phyloP scores from a whole-genome alignment of 64 coral and sea anemone species.

The Stichodactyla mertensii region DNA sequence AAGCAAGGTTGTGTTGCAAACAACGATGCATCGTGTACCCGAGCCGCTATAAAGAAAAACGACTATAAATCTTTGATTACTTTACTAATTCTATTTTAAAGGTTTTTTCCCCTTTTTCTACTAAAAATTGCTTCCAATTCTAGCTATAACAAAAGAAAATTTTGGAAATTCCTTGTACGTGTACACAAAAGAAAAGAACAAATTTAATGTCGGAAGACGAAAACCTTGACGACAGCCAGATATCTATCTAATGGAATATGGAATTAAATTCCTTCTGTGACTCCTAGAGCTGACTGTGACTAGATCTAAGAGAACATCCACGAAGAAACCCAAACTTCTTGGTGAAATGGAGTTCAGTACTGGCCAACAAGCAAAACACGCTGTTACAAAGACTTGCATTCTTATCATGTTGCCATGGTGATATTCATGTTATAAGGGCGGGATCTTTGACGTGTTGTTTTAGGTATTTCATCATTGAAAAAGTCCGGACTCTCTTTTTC shows the following conservation, averaged over 20 bases:
- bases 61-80: no score
- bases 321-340: not conserved
- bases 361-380: not conserved
- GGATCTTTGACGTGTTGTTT: constrained; percentile 71
- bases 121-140: no score
- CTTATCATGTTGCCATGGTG: not conserved
- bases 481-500: constrained; percentile 67
- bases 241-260: not conserved
- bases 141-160: no score
- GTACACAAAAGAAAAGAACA: not conserved
- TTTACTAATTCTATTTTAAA: not conserved
- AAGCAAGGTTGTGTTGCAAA: no score
- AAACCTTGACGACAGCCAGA: not conserved
- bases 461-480: constrained; percentile 95
- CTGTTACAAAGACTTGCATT: not conserved
- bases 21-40: no score
- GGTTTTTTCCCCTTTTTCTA: not conserved
- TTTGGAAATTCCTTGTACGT: no score
- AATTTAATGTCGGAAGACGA: not conserved
- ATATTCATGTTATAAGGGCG: constrained; percentile 6
- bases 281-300: not conserved
- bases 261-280: not conserved
- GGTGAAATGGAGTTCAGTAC: not conserved
- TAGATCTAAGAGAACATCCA: not conserved
- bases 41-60: no score